Percentiles rank a stretch among this genome's conserved stretches.
phyloP scores from a whole-genome alignment of 2,113 vertebrate genomes.

The Ciconia stormi region DNA sequence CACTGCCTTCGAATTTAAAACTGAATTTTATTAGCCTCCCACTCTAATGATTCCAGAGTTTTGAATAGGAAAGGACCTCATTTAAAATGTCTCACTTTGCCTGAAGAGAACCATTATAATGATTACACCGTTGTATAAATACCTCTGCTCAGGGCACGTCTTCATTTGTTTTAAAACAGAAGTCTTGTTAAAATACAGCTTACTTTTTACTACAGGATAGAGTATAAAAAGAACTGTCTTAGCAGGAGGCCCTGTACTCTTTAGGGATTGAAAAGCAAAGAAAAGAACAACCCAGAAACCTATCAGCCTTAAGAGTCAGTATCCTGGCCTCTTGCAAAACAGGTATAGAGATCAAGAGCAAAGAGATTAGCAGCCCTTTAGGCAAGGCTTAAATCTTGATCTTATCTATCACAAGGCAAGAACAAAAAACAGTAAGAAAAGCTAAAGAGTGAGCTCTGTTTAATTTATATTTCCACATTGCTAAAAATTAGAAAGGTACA shows the following conservation, averaged over 20 bases:
- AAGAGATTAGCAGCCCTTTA: not conserved
- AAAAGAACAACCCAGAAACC: not conserved
- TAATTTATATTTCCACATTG: not conserved
- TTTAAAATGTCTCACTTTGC: not conserved
- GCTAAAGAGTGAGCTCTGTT: not conserved
- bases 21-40: not conserved
- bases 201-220: not conserved
- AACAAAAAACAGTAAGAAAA: not conserved
- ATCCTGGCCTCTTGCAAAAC: not conserved
- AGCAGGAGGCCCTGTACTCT: not conserved
- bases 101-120: not conserved
- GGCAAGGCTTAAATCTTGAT: not conserved
- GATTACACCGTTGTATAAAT: not conserved
- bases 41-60: not conserved
- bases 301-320: not conserved
- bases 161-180: slow-evolving; percentile 2
- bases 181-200: not conserved
- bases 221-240: not conserved
- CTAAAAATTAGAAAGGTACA: not conserved
- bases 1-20: not conserved
- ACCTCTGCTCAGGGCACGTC: not conserved
- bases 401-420: not conserved
- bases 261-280: not conserved
- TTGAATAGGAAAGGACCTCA: not conserved
- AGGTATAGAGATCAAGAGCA: not conserved